Percentiles rank a stretch among this genome's conserved stretches.
Conservation (phyloP, 2,113 vertebrate species). For the Amblyornis subalaris region DNA sequence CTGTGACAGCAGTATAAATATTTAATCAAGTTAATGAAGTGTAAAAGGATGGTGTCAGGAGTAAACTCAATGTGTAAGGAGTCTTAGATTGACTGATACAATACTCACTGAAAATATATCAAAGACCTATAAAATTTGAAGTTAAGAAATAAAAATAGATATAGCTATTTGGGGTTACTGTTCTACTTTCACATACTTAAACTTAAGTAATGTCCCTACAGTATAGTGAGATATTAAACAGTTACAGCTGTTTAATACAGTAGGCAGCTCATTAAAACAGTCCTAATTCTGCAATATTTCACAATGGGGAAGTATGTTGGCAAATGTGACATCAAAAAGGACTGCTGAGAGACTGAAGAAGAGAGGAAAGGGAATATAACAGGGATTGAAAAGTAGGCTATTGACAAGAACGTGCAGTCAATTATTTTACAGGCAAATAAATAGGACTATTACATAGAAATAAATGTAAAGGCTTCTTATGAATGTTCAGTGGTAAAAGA, state of each 20-base stretch:
- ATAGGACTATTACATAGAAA: neutral
- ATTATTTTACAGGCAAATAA: neutral
- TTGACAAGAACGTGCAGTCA: neutral
- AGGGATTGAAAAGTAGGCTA: neutral
- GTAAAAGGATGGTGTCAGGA: neutral
- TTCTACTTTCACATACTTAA: neutral
- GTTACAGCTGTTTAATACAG: neutral
- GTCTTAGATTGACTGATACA: neutral
- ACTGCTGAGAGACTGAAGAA: neutral
- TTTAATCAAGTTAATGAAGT: conserved; percentile 32
- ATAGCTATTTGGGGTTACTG: neutral
- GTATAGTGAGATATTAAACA: neutral
- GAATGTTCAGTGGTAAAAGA: neutral
- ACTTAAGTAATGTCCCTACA: neutral
- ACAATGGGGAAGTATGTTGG: neutral
- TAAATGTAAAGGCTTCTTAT: neutral
- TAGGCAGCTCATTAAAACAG: neutral
- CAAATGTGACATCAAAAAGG: neutral
- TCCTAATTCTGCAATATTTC: neutral
- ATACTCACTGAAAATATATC: neutral
- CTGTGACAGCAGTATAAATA: conserved; percentile 32
- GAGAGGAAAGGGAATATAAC: neutral
- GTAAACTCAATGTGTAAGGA: neutral
- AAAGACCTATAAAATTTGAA: neutral
- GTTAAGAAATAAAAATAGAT: neutral